phyloP scores from a whole-genome alignment of 2,797 vertebrate genomes.

The Heliangelus exortis region DNA sequence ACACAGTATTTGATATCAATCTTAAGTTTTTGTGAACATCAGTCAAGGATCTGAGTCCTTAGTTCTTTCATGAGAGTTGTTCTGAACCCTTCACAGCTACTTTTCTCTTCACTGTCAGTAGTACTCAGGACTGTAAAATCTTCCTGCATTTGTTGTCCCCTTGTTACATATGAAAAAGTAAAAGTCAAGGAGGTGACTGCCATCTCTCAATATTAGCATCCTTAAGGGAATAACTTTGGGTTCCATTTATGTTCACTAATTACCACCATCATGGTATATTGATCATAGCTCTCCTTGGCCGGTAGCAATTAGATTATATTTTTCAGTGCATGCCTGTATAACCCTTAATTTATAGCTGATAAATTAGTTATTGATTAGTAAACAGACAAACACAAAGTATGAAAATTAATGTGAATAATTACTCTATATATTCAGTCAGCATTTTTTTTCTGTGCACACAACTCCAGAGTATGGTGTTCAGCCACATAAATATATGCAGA shows the following conservation, averaged over 20 bases:
- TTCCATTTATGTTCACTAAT: conserved; percentile 6
- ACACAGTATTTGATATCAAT: neutral
- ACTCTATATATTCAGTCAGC: neutral
- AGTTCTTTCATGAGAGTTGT: neutral
- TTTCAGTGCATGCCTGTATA: neutral
- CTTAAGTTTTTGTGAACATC: neutral
- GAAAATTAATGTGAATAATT: neutral
- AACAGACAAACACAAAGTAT: neutral
- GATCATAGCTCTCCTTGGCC: neutral
- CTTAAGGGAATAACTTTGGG: neutral
- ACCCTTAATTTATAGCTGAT: neutral
- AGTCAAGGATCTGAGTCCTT: neutral
- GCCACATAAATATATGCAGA: neutral
- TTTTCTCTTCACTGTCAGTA: neutral
- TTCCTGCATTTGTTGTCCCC: neutral
- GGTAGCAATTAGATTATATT: neutral
- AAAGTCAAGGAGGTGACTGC: neutral
- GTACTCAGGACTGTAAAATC: neutral
- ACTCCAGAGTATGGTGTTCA: neutral
- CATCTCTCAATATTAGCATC: neutral
- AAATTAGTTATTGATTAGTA: conserved; percentile 17
- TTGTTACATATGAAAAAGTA: neutral
- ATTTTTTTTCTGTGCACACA: neutral
- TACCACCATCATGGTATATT: neutral
- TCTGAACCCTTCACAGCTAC: neutral